Evolutionary conservation across 2,113 vertebrate species (phyloP).

Genomic region (Monopterus albus): DNA sequence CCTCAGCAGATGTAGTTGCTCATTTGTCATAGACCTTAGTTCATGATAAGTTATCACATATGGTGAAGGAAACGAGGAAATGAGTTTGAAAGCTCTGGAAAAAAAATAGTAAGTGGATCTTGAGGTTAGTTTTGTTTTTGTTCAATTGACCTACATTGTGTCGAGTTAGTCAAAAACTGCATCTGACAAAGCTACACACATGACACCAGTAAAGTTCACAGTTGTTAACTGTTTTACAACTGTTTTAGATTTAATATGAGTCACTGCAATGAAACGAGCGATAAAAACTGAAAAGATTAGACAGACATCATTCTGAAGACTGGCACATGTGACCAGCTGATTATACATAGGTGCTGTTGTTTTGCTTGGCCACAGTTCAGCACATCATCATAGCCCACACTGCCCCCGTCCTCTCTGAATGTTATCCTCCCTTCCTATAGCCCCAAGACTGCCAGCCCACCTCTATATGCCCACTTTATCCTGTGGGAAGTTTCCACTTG

Average conservation of each 20-base stretch:
- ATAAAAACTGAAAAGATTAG: constrained; percentile 1
- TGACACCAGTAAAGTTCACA: no score
- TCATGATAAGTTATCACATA: background rate
- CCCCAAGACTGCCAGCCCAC: constrained; percentile 7
- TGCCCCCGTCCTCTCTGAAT: background rate
- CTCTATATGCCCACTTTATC: constrained; percentile 22
- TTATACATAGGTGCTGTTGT: background rate
- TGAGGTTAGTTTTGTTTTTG: no score
- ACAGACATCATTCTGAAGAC: background rate
- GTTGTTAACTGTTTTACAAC: no score
- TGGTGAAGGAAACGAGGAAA: background rate
- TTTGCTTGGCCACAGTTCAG: background rate
- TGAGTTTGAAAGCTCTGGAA: background rate
- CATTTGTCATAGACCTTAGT: no score
- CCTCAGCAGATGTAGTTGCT: background rate
- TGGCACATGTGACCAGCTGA: constrained; percentile 1
- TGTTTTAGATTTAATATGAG: background rate
- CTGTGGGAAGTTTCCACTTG: constrained; percentile 73
- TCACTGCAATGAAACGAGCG: background rate
- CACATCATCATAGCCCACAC: background rate
- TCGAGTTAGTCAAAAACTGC: no score
- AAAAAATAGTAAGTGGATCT: no score
- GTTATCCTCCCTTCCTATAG: background rate
- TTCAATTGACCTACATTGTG: no score
- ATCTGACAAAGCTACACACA: no score